These are phyloP conservation scores for Chelon auratus DNA, from an alignment of 2,797 vertebrate genomes.

Conservation along the genomic window DNA sequence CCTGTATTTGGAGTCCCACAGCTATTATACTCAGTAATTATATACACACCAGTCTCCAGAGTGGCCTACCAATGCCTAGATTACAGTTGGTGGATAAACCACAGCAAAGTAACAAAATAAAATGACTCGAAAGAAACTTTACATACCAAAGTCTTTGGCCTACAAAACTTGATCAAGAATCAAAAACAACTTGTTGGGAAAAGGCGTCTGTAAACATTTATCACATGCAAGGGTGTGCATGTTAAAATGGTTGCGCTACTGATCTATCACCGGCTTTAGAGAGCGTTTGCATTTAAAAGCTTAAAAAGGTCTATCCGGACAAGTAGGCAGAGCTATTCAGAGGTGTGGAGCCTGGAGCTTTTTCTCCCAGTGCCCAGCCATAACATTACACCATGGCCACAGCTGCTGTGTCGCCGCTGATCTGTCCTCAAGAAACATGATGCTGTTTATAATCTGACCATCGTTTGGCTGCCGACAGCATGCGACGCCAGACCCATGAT, in stretches of 20 bases:
- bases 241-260: conserved; percentile 22
- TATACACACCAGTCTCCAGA: conserved; percentile 61
- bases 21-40: conserved; percentile 73
- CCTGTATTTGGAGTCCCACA: conserved; percentile 64
- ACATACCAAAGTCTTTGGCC: conserved; percentile 27
- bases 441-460: conserved; percentile 74
- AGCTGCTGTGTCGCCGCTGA: conserved; percentile 74
- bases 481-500: conserved; percentile 77
- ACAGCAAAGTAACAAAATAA: conserved; percentile 58
- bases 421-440: conserved; percentile 77
- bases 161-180: conserved; percentile 25
- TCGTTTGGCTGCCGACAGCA: conserved; percentile 77
- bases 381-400: conserved; percentile 76
- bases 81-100: conserved; percentile 79
- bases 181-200: conserved; percentile 26
- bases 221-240: neutral
- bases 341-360: conserved; percentile 54
- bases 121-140: conserved; percentile 41
- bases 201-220: conserved; percentile 1
- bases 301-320: conserved; percentile 31
- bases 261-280: conserved; percentile 6
- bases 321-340: conserved; percentile 25
- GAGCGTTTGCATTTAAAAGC: conserved; percentile 30
- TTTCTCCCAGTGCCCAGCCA: conserved; percentile 64
- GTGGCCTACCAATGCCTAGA: conserved; percentile 67